A percentile compares a stretch with the other conserved stretches of the same genome.
Conservation (phyloP, 2,888 invertebrate species). For the Luffia ferchaultella region DNA sequence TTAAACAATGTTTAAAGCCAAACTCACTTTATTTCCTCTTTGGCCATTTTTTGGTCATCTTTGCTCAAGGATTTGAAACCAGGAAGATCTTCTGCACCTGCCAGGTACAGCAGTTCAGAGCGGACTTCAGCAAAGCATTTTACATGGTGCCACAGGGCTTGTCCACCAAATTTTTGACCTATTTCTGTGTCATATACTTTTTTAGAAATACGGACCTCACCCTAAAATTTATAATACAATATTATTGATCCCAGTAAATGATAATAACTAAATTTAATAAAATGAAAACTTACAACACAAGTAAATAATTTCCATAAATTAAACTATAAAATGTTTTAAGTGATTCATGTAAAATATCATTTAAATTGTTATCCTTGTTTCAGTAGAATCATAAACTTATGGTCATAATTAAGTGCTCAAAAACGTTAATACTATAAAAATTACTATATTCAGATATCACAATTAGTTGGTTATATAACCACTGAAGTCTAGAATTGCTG, state of each 20-base stretch:
- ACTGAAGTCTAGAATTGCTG: no score
- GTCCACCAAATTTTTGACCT: constrained; percentile 83
- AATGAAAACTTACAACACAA: constrained; percentile 1
- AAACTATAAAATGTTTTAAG: no score
- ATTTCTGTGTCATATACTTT: constrained; percentile 85
- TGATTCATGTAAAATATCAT: no score
- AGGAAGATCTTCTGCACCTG: constrained; percentile 75
- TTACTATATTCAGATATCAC: no score
- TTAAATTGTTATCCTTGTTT: no score
- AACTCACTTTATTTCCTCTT: constrained; percentile 72
- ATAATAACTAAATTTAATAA: background rate
- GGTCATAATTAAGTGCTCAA: no score
- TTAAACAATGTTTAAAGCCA: no score
- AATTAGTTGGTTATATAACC: no score
- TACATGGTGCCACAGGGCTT: constrained; percentile 90
- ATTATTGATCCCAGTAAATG: background rate
- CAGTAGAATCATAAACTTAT: no score
- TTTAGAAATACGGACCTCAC: constrained; percentile 80
- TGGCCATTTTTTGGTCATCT: constrained; percentile 75
- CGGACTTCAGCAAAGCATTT: constrained; percentile 85
- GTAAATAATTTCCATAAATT: no score
- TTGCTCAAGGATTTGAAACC: constrained; percentile 75
- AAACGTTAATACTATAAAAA: no score
- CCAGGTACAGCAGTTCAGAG: constrained; percentile 76
- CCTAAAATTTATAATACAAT: constrained; percentile 42